Evolutionary conservation across 1,140 invertebrate species (phyloP).

Genomic region (Pseudomyrmex concolor): DNA sequence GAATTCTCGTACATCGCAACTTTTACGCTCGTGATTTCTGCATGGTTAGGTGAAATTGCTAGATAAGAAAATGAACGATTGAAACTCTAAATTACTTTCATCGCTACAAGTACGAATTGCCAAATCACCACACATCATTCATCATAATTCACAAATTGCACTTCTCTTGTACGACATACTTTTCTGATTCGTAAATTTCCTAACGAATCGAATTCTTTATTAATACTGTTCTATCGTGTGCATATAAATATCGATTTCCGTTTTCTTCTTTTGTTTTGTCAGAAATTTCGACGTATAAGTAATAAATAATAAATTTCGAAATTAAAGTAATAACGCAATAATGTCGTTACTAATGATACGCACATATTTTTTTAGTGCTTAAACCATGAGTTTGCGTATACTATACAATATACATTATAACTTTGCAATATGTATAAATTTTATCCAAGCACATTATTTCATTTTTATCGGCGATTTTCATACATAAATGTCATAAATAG

Average conservation of each 20-base stretch:
- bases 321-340: not conserved
- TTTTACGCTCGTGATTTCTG: not conserved
- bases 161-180: constrained; percentile 31
- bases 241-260: constrained; percentile 31
- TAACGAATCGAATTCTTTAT: constrained; percentile 29
- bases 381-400: not conserved
- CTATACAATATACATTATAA: not conserved
- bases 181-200: constrained; percentile 23
- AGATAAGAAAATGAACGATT: not conserved
- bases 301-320: not conserved
- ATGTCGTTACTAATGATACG: constrained; percentile 8
- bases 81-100: constrained; percentile 24
- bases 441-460: constrained; percentile 9
- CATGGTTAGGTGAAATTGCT: constrained; percentile 30
- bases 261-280: constrained; percentile 29
- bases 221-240: constrained; percentile 27
- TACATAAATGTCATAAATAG: constrained; percentile 22
- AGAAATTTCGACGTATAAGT: not conserved
- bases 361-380: not conserved
- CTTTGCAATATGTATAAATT: not conserved
- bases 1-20: not conserved
- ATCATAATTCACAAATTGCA: constrained; percentile 3
- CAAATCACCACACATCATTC: constrained; percentile 41
- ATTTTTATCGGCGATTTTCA: constrained; percentile 1
- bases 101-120: constrained; percentile 26